These are phyloP conservation scores for Actenoides lindsayi DNA, from an alignment of 2,113 vertebrate genomes.

Conservation along the genomic window DNA sequence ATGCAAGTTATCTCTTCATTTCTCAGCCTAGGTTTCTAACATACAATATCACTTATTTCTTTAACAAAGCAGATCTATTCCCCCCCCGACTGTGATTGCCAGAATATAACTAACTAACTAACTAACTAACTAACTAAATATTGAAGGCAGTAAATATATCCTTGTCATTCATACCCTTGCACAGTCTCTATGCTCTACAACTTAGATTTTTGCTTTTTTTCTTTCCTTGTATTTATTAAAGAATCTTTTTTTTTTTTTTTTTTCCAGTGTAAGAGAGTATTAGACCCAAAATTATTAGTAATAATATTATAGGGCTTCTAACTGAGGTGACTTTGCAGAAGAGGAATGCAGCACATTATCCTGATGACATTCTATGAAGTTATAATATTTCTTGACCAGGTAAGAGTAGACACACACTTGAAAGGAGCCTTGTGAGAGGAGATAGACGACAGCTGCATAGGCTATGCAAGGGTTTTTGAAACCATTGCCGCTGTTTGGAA, in stretches of 20 bases:
- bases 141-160: neutral
- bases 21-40: neutral
- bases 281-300: neutral
- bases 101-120: neutral
- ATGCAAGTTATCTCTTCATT: neutral
- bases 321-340: neutral
- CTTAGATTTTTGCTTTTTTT: neutral
- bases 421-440: neutral
- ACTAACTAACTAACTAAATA: neutral
- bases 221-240: neutral
- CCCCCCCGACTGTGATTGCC: neutral
- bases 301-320: neutral
- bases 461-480: neutral
- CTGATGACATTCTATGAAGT: neutral
- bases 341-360: neutral
- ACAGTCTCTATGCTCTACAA: neutral
- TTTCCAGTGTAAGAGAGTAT: neutral
- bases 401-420: neutral
- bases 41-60: neutral
- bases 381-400: neutral
- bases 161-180: neutral
- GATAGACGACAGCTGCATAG: neutral
- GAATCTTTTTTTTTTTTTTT: neutral
- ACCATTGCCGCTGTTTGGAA: neutral
- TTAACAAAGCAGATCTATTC: neutral